Evolutionary conservation across 2,888 invertebrate genomes (phyloP).

Genomic region (Nephrotoma guestfalica): DNA sequence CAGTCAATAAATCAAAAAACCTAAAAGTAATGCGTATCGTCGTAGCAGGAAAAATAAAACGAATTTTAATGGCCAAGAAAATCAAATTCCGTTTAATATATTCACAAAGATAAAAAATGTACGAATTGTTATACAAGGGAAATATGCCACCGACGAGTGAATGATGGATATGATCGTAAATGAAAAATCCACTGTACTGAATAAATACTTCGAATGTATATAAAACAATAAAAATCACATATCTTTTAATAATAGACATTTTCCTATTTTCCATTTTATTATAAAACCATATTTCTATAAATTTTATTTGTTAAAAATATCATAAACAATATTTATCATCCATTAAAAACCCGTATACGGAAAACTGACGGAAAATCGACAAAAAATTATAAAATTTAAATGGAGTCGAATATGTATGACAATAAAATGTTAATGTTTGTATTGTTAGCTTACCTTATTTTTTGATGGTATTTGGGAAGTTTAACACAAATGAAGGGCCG

Average conservation of each 20-base stretch:
- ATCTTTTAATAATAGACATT: neutral
- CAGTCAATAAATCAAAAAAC: neutral
- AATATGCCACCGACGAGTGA: neutral
- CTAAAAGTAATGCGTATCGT: neutral
- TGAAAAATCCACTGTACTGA: neutral
- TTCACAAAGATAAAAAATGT: neutral
- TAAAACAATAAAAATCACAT: neutral
- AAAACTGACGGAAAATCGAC: neutral
- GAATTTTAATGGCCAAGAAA: neutral
- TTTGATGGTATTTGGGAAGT: too few species aligned
- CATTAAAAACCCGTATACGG: neutral
- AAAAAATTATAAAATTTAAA: neutral
- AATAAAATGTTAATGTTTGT: neutral
- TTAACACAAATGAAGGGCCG: too few species aligned
- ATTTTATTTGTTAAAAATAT: neutral
- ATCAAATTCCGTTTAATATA: neutral
- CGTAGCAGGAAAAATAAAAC: neutral
- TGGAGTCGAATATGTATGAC: neutral
- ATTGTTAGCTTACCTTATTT: neutral
- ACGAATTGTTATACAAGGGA: neutral
- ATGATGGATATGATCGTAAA: neutral
- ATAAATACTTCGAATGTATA: neutral
- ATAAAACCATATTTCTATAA: neutral
- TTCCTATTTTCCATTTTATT: neutral
- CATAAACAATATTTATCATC: neutral